Conservation (phyloP, 2,888 invertebrate species). For the Lampropteryx suffumata region DNA sequence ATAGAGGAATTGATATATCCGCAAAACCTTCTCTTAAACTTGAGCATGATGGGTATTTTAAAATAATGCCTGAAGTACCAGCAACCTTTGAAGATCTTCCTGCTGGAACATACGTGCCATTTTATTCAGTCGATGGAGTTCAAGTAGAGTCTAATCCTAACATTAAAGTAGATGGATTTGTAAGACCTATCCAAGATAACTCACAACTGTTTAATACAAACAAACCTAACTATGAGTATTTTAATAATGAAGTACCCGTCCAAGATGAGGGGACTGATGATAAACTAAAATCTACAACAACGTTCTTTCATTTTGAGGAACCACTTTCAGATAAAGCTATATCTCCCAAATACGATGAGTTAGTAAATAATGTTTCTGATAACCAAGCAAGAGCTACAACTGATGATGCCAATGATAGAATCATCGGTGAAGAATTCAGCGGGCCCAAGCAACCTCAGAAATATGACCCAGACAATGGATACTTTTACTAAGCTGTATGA, state of each 20-base stretch:
- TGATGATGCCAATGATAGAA: constrained; percentile 25
- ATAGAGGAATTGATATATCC: no score
- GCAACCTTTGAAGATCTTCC: constrained; percentile 14
- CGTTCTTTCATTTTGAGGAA: neutral
- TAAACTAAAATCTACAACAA: neutral
- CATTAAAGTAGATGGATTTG: constrained; percentile 20
- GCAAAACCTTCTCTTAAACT: neutral
- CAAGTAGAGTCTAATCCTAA: constrained; percentile 18
- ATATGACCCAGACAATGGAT: constrained; percentile 61
- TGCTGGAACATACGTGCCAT: constrained; percentile 9
- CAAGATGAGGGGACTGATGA: neutral
- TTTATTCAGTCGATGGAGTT: constrained; percentile 1
- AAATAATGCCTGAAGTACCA: neutral
- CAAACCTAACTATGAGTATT: neutral
- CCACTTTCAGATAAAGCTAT: neutral
- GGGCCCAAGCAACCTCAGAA: constrained; percentile 62
- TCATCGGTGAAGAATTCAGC: constrained; percentile 56
- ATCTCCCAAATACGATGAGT: neutral
- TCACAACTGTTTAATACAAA: neutral
- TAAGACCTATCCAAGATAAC: constrained; percentile 9
- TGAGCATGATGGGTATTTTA: constrained; percentile 1
- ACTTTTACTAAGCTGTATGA: constrained; percentile 47
- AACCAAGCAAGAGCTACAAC: neutral
- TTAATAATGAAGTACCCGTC: neutral
- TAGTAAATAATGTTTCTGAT: neutral